phyloP scores from a whole-genome alignment of 2,113 vertebrate genomes.

The Centrocercus urophasianus region DNA sequence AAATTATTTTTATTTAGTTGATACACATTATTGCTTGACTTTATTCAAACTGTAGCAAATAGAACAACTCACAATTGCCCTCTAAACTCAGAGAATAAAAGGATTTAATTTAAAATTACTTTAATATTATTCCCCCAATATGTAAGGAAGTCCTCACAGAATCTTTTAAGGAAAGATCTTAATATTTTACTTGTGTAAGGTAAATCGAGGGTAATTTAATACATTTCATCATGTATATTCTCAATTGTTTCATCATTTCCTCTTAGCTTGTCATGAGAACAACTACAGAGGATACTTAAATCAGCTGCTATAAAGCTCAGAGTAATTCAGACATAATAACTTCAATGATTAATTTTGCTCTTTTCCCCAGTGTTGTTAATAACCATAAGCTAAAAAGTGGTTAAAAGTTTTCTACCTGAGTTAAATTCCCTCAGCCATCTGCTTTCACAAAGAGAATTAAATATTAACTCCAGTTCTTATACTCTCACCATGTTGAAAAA shows the following conservation, averaged over 20 bases:
- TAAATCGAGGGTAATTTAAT: conserved; percentile 1
- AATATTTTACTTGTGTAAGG: neutral
- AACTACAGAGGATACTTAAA: neutral
- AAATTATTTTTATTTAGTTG: neutral
- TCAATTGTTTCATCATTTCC: conserved; percentile 22
- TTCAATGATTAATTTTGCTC: conserved; percentile 26
- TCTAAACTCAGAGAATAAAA: neutral
- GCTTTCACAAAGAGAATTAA: neutral
- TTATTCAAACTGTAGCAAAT: neutral
- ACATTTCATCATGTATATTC: conserved; percentile 3
- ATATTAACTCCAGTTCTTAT: neutral
- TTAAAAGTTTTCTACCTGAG: neutral
- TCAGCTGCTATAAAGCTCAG: neutral
- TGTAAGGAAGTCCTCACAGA: neutral
- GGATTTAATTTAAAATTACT: neutral
- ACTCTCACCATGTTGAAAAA: conserved; percentile 32
- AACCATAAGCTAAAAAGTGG: neutral
- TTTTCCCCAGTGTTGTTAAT: conserved; percentile 33
- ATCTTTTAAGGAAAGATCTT: neutral
- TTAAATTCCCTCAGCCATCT: neutral
- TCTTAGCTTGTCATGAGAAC: conserved; percentile 15
- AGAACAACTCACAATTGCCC: neutral
- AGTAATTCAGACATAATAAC: neutral
- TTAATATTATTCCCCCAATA: neutral
- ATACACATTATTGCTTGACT: neutral